phyloP scores from a whole-genome alignment of 2,797 vertebrate species.

The Xiphorhynchus erythropygius region DNA sequence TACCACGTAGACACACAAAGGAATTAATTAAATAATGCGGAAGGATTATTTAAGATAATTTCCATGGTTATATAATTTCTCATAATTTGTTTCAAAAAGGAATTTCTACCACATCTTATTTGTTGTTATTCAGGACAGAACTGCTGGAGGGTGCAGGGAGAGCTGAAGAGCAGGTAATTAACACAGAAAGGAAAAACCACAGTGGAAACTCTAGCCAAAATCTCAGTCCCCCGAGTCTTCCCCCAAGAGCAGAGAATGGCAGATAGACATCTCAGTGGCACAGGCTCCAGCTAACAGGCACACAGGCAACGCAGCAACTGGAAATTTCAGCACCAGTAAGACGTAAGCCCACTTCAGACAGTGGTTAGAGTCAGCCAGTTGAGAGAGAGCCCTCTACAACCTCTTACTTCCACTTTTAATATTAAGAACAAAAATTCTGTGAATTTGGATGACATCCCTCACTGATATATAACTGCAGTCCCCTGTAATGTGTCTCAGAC shows the following conservation, averaged over 20 bases:
- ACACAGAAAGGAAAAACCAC: neutral
- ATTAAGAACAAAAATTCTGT: neutral
- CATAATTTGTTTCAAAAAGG: neutral
- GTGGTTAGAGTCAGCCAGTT: neutral
- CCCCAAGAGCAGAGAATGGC: neutral
- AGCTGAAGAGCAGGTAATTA: neutral
- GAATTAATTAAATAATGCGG: neutral
- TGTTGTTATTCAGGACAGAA: neutral
- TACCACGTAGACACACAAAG: neutral
- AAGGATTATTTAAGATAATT: neutral
- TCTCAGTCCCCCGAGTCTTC: neutral
- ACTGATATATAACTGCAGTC: neutral
- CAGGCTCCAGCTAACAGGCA: neutral
- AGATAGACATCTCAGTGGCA: neutral
- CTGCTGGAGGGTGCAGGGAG: neutral
- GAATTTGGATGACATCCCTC: neutral
- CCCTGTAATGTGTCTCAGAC: fast-evolving
- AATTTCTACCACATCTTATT: neutral
- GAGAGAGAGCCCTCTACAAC: neutral
- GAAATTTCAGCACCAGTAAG: neutral
- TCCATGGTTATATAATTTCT: neutral
- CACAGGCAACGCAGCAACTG: fast-evolving
- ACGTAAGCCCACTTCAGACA: neutral
- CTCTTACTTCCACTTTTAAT: neutral
- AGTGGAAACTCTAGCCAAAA: neutral